Evolutionary conservation across 1,140 invertebrate species (phyloP), one percentile per base, ranked within the genome.

Genomic region (Drosophila oshimai): DNA sequence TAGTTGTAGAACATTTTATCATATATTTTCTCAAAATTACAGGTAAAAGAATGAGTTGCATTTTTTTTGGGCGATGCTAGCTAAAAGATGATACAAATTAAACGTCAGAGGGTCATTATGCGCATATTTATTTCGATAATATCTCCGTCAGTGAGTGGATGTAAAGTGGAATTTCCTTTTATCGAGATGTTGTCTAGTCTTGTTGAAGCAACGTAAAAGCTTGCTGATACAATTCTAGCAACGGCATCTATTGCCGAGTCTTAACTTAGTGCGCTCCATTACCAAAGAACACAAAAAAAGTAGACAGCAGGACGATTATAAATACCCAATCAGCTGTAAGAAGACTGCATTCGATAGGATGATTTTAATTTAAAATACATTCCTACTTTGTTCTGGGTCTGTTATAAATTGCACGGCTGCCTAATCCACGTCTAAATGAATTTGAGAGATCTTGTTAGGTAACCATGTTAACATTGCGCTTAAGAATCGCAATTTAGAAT

Each of bases 221-320:
- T 78, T 83, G 79, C 51, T 33, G 2, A 26, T 22, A 12, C 47
- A 10, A 13, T 18, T 51, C 69, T 28, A 36, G 26, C 80, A 84
- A 84, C 80, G 80, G 80, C 80, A 86, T 78, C 57, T 4, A 69
- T 53, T 84, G 80, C 80, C 80, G 79, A 74, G 41, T 84, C 79
- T 74, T 62, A 6, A 20, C 22, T 22, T 22, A 22, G 2, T 22
- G 22, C 22, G 22, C n/a, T n/a, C n/a, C n/a, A n/a, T n/a, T n/a
- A n/a, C n/a, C n/a, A n/a, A n/a, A n/a, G n/a, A n/a, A n/a, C n/a
- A n/a, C n/a, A n/a, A n/a, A n/a, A n/a, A n/a, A n/a, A n/a, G n/a
- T n/a, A n/a, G n/a, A n/a, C n/a, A n/a, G n/a, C n/a, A n/a, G n/a
- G n/a, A n/a, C n/a, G n/a, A n/a, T 2, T 6, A n/a, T 9, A 12